Conservation (phyloP, 2,797 vertebrate genomes). For the Melanotaenia pygmaea region DNA sequence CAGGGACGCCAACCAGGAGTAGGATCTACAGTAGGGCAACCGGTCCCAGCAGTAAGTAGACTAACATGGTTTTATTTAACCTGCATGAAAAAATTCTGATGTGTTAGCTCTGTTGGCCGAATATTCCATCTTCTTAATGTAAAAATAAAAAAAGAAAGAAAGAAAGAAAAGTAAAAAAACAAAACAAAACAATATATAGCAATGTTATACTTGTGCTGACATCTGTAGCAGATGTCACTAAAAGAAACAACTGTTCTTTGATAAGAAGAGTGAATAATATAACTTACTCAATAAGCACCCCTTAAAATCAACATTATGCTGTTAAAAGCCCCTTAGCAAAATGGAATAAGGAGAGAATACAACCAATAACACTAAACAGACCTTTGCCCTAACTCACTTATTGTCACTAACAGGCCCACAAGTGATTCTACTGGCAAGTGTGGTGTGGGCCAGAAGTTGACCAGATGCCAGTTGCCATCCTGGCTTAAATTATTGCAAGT, state of each 20-base stretch:
- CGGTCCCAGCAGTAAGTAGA: constrained; percentile 83
- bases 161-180: neutral
- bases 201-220: neutral
- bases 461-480: neutral
- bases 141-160: no score
- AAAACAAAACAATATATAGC: constrained; percentile 2
- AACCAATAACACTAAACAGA: neutral
- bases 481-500: neutral
- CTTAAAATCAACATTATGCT: neutral
- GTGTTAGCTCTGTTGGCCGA: neutral
- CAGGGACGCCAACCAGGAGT: constrained; percentile 79
- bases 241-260: constrained; percentile 6
- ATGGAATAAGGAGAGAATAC: neutral
- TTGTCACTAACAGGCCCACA: neutral
- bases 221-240: constrained; percentile 1
- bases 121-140: neutral
- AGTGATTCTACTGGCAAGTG: neutral
- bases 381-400: neutral
- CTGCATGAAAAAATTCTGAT: neutral
- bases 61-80: constrained; percentile 1
- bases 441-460: neutral
- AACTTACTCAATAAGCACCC: neutral
- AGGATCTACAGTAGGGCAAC: constrained; percentile 74
- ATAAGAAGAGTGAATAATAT: constrained; percentile 9
- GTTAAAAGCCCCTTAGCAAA: neutral